Base-by-base conservation (phyloP, 1,140 invertebrate genomes). In the Hyles euphorbiae region DNA sequence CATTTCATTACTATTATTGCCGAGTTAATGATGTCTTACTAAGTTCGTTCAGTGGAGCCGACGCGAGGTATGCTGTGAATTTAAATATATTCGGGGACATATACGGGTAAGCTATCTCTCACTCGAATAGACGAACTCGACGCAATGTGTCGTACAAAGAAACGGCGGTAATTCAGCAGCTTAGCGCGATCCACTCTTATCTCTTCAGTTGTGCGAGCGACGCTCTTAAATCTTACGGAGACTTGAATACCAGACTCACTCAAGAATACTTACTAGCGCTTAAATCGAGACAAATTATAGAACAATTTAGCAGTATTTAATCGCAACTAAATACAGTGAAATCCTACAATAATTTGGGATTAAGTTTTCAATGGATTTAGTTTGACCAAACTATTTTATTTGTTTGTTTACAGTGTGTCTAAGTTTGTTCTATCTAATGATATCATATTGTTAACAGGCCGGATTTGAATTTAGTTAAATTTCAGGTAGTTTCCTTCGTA, bases 251-350 rank as follows among this genome's bases (percentile, higher is more conserved):
- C 66, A 66, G 61, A 61, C 52, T 71, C 67, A 65, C 64, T 76
- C 53, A 71, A 60, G 68, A 70, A 69, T 67, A 79, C 69, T 76
- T 76, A 78, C 68, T 76, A 70, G 65, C 70, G 67, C 77, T 82
- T 81, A 80, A 78, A 74, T 80, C 68, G 66, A 74, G 75, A 80
- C 71, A 77, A 78, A 81, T 82, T 74, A 72, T 68, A 69, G 72
- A 68, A 74, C 76, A 72, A 76, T 70, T 78, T 64, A 69, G 59
- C 60, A 60, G 66, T 68, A 53, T 43, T 53, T 60, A 40, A 40
- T 40, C 36, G 36, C 36, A 2, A 8, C 8, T 40, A 40, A 40
- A 40, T 5, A 40, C 5, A 5, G 1, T 40, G 4, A 5, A 40
- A 40, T 5, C 8, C 5, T 40, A 40, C 5, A 40, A 40, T 40